Evolutionary conservation across 2,797 vertebrate species (phyloP).

Genomic region (Limnodromus scolopaceus): DNA sequence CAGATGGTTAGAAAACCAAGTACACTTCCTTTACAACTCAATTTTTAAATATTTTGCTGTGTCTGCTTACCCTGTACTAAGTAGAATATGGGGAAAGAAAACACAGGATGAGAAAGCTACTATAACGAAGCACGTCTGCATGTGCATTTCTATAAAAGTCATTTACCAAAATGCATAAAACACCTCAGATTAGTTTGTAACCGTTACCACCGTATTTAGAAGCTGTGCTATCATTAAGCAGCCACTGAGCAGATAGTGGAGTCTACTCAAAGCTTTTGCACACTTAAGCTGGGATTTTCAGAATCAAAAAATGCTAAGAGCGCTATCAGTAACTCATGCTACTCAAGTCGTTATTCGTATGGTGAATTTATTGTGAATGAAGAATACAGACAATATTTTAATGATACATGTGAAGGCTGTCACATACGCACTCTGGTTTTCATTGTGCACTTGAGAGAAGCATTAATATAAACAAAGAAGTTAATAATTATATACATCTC

Average conservation of each 20-base stretch:
- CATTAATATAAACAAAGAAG: conserved; percentile 51
- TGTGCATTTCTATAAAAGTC: background rate
- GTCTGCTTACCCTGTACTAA: background rate
- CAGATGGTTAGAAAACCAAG: background rate
- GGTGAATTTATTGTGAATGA: conserved; percentile 61
- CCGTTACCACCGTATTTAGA: background rate
- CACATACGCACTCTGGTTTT: conserved; percentile 5
- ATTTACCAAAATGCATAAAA: background rate
- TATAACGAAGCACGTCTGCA: background rate
- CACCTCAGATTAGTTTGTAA: background rate
- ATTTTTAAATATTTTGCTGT: background rate
- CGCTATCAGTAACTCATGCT: background rate
- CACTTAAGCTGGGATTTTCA: background rate
- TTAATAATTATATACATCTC: conserved; percentile 72
- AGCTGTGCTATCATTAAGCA: background rate
- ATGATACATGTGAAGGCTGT: conserved; percentile 20
- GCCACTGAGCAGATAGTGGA: background rate
- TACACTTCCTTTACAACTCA: background rate
- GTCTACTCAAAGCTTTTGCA: background rate
- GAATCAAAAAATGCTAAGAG: background rate
- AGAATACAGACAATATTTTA: conserved; percentile 56
- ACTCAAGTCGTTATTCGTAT: background rate
- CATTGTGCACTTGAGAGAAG: conserved; percentile 30
- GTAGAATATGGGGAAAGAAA: background rate
- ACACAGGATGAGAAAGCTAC: background rate